phyloP scores from a whole-genome alignment of 2,113 vertebrate genomes.

The Odontesthes bonariensis region DNA sequence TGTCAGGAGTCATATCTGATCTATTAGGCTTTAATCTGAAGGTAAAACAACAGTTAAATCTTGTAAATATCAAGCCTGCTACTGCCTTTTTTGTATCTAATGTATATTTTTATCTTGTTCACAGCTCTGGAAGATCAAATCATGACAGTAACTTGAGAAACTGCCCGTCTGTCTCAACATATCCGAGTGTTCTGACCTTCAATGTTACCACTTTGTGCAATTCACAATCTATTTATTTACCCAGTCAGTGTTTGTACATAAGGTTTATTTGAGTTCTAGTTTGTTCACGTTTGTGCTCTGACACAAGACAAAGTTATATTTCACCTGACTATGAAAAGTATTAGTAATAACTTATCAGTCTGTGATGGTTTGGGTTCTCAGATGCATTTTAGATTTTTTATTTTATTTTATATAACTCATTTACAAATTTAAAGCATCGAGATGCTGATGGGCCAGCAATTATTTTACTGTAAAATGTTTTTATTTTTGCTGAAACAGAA shows the following conservation, averaged over 20 bases:
- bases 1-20: slow-evolving; percentile 98
- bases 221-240: slow-evolving; percentile 95
- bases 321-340: slow-evolving; percentile 62
- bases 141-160: slow-evolving; percentile 82
- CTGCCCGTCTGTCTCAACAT: slow-evolving; percentile 54
- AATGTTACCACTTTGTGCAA: slow-evolving; percentile 90
- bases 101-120: slow-evolving; percentile 51
- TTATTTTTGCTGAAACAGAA: slow-evolving; percentile 18
- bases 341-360: slow-evolving; percentile 67
- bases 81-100: not conserved
- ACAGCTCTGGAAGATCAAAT: slow-evolving; percentile 99
- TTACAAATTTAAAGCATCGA: slow-evolving; percentile 21
- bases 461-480: not conserved
- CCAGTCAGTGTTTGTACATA: slow-evolving; percentile 85
- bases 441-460: not conserved
- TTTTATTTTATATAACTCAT: slow-evolving; percentile 38
- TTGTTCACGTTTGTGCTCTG: slow-evolving; percentile 73
- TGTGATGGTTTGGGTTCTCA: slow-evolving; percentile 48
- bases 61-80: too few relatives aligned
- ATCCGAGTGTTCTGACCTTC: slow-evolving; percentile 83
- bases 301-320: slow-evolving; percentile 63
- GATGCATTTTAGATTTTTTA: slow-evolving; percentile 28
- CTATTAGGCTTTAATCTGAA: slow-evolving; percentile 98
- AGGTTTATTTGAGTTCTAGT: slow-evolving; percentile 80
- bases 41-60: slow-evolving; percentile 77